These are phyloP conservation scores for Nothoprocta perdicaria DNA, from an alignment of 2,113 vertebrate species.

Conservation along the genomic window DNA sequence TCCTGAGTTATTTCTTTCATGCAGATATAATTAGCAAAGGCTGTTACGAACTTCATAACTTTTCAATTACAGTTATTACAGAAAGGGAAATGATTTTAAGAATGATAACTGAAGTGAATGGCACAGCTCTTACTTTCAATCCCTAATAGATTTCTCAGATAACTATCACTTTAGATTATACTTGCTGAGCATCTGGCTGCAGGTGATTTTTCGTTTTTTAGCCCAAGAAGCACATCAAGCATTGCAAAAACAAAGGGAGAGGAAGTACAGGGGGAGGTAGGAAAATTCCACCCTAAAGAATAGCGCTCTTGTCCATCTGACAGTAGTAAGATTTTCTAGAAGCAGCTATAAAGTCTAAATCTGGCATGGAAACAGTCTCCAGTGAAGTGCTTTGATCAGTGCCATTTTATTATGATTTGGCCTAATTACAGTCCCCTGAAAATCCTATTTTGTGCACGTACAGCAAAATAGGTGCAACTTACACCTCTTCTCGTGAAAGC, in stretches of 20 bases:
- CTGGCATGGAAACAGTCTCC: neutral
- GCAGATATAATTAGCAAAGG: neutral
- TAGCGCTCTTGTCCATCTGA: neutral
- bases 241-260: neutral
- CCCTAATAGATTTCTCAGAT: neutral
- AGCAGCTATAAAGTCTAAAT: neutral
- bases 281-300: neutral
- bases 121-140: neutral
- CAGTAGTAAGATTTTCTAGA: neutral
- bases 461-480: neutral
- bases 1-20: neutral
- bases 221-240: neutral
- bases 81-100: neutral
- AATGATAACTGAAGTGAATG: neutral
- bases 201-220: neutral
- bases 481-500: neutral
- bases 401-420: neutral
- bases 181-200: slow-evolving; percentile 25
- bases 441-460: neutral
- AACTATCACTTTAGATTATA: neutral
- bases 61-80: neutral
- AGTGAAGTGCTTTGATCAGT: neutral
- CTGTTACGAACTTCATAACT: neutral
- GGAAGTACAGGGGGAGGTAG: neutral
- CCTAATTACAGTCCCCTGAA: neutral